Evolutionary conservation across 2,113 vertebrate species (phyloP).

Genomic region (Hippoglossus stenolepis): DNA sequence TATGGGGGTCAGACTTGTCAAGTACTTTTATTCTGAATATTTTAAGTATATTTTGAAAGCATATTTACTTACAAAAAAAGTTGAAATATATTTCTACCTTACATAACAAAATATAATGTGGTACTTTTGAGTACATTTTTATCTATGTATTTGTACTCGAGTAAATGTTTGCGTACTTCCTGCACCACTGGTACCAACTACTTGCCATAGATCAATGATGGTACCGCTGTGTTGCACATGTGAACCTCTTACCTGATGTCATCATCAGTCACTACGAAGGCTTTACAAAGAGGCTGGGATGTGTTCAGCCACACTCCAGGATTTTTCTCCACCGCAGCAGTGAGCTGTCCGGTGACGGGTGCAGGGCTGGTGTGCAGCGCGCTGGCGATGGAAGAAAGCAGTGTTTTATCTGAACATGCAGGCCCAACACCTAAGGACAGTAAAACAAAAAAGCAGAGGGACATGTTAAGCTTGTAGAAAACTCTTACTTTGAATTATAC

Average conservation of each 20-base stretch:
- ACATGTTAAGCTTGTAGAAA: not conserved
- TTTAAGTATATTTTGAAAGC: no score
- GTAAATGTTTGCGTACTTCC: no score
- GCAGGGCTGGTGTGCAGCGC: conserved; percentile 95
- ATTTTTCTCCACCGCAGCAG: conserved; percentile 96
- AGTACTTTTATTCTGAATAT: no score
- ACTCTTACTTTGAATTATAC: not conserved
- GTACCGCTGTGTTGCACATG: not conserved
- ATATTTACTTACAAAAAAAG: no score
- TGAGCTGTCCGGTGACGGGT: conserved; percentile 95
- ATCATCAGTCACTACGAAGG: conserved; percentile 97
- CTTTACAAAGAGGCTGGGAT: conserved; percentile 94
- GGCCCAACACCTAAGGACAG: conserved; percentile 89
- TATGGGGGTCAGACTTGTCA: no score
- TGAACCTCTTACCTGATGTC: conserved; percentile 89
- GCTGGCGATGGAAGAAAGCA: conserved; percentile 94
- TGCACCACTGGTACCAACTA: no score
- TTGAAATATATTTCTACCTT: no score
- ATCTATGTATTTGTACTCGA: no score
- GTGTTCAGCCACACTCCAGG: conserved; percentile 98
- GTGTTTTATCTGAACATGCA: conserved; percentile 91
- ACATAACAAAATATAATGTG: no score
- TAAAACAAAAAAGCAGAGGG: not conserved
- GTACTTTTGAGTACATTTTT: no score
- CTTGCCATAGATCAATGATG: no score